A percentile compares a stretch with the other conserved stretches of the same genome.
phyloP scores from a whole-genome alignment of 2,888 invertebrate species.

The Lasioglossum marginatum region DNA sequence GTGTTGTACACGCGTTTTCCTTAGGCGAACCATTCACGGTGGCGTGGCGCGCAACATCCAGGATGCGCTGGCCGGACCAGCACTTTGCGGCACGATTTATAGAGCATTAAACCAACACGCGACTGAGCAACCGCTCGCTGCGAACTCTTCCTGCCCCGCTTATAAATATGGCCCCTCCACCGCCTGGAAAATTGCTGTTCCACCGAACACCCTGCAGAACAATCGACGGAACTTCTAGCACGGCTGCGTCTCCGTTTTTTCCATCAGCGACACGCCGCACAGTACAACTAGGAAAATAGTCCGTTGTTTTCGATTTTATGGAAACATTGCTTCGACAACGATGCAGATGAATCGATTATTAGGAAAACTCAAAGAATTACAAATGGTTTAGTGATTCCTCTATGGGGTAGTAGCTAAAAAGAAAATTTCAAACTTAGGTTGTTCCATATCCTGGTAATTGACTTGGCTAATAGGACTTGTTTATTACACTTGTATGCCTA shows the following conservation, averaged over 20 bases:
- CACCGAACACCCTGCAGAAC: neutral
- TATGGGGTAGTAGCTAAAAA: no score
- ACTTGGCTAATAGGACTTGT: no score
- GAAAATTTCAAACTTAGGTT: no score
- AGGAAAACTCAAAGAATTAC: no score
- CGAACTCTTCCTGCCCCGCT: conserved; percentile 56
- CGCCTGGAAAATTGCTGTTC: conserved; percentile 14
- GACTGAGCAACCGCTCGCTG: conserved; percentile 69
- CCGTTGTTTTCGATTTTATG: neutral
- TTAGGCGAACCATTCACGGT: conserved; percentile 39
- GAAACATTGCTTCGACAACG: neutral
- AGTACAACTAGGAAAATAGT: neutral
- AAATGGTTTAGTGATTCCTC: no score
- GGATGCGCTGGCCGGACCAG: conserved; percentile 55
- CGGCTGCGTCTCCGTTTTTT: neutral
- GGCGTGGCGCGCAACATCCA: conserved; percentile 20
- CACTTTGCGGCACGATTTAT: conserved; percentile 77
- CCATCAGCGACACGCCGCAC: neutral
- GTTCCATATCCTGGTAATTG: no score
- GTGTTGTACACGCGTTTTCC: conserved; percentile 59
- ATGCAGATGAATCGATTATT: no score
- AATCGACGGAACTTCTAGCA: neutral
- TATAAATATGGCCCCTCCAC: conserved; percentile 35
- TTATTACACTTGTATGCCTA: no score
- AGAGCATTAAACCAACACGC: conserved; percentile 77